Evolutionary conservation across 2,113 vertebrate species (phyloP).

Genomic region (Perca schrenkii): DNA sequence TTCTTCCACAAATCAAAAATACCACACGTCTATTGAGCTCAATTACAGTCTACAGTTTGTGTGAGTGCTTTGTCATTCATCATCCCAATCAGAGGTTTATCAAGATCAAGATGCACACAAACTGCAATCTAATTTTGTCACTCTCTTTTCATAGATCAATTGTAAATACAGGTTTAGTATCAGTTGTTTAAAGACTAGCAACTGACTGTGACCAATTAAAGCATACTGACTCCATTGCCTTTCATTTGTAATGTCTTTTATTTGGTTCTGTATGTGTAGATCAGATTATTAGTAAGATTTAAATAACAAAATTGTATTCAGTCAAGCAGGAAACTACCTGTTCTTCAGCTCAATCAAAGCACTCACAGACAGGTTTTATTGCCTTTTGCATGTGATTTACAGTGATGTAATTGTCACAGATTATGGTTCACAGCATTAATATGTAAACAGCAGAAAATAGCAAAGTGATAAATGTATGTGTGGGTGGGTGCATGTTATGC

Average conservation of each 20-base stretch:
- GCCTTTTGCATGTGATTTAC: background rate
- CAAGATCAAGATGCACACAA: background rate
- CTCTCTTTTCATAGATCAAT: background rate
- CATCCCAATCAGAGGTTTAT: background rate
- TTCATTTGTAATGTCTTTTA: background rate
- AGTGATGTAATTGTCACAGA: background rate
- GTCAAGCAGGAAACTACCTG: background rate
- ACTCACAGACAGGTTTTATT: background rate
- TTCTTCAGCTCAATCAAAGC: background rate
- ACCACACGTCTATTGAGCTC: conserved; percentile 5
- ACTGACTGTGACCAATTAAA: background rate
- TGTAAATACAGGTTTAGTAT: background rate
- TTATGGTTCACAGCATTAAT: conserved; percentile 18
- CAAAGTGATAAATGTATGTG: conserved; percentile 13
- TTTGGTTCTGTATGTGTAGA: background rate
- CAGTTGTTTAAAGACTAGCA: background rate
- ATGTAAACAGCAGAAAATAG: conserved; percentile 15
- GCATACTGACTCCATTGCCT: background rate
- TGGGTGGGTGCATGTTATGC: conserved; percentile 30
- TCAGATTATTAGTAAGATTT: background rate
- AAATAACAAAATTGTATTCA: background rate
- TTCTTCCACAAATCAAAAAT: conserved; percentile 15
- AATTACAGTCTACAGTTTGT: conserved; percentile 26
- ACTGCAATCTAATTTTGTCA: background rate
- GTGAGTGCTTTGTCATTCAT: conserved; percentile 4